These are phyloP conservation scores for Prenolepis imparis DNA, from an alignment of 2,888 invertebrate genomes.

Conservation along the genomic window DNA sequence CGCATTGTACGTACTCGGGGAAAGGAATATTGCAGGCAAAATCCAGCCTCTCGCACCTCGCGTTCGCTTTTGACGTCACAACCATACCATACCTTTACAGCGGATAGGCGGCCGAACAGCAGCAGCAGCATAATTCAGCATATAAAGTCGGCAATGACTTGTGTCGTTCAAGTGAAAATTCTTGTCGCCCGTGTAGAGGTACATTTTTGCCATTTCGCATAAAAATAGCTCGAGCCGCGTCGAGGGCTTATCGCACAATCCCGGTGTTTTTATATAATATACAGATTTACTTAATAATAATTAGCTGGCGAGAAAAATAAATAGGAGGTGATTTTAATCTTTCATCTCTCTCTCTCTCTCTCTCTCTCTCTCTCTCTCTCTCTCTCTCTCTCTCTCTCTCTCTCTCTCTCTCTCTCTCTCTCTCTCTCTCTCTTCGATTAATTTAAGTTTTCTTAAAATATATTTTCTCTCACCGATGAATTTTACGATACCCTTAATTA, in stretches of 20 bases:
- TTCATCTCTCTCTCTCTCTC: not conserved
- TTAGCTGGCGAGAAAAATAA: conserved; percentile 33
- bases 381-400: too few species aligned
- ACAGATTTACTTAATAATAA: conserved; percentile 38
- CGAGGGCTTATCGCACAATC: conserved; percentile 24
- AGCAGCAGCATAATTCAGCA: conserved; percentile 19
- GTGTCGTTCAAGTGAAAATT: conserved; percentile 31
- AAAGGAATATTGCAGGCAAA: conserved; percentile 31
- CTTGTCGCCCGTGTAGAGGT: not conserved
- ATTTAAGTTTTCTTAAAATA: conserved; percentile 45
- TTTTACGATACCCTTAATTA: not conserved
- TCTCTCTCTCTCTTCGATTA: not conserved
- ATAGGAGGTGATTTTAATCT: conserved; percentile 36
- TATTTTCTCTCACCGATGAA: not conserved
- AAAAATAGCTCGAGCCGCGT: conserved; percentile 20
- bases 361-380: not conserved
- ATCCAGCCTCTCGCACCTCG: conserved; percentile 16
- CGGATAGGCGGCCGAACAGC: conserved; percentile 25
- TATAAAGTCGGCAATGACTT: conserved; percentile 38
- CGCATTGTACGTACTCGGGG: not conserved
- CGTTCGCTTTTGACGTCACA: conserved; percentile 42
- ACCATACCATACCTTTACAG: conserved; percentile 11
- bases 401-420: not conserved
- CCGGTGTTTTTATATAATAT: conserved; percentile 13
- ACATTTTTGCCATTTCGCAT: not conserved